Percentiles rank a stretch among this genome's conserved stretches.
phyloP scores from a whole-genome alignment of 2,888 invertebrate genomes.

The Atrina japonica region DNA sequence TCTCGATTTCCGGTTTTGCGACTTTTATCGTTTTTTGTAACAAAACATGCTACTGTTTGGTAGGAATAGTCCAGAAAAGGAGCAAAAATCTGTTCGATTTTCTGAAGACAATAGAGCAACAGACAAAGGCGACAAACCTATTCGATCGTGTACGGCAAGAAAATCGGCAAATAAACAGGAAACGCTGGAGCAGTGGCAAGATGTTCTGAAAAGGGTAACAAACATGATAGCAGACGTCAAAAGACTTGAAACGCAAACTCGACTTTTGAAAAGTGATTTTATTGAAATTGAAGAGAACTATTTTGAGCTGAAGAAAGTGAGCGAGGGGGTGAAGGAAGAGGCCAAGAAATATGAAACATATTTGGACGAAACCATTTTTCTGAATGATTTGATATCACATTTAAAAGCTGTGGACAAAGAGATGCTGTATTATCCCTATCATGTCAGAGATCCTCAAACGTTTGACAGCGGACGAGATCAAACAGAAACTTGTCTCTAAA shows the following conservation, averaged over 20 bases:
- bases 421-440: constrained; percentile 27
- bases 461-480: not conserved
- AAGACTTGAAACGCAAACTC: constrained; percentile 18
- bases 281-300: constrained; percentile 23
- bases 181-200: not conserved
- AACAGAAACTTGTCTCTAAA: not conserved
- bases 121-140: too few relatives aligned
- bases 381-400: constrained; percentile 28
- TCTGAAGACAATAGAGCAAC: too few relatives aligned
- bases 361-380: constrained; percentile 29
- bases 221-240: constrained; percentile 22
- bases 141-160: constrained; percentile 16
- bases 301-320: not conserved
- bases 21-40: too few relatives aligned
- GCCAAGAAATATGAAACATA: constrained; percentile 3
- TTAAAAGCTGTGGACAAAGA: constrained; percentile 19
- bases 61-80: constrained; percentile 1
- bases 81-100: constrained; percentile 18
- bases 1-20: not conserved
- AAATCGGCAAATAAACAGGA: not conserved
- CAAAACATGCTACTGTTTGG: constrained; percentile 1
- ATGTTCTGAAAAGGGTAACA: constrained; percentile 14
- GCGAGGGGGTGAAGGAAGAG: constrained; percentile 9
- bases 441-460: not conserved
- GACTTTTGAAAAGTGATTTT: constrained; percentile 22